Percentiles rank a stretch among this genome's conserved stretches.
These are phyloP conservation scores for Lasioglossum leucozonium DNA, from an alignment of 2,888 invertebrate species.

Conservation along the genomic window DNA sequence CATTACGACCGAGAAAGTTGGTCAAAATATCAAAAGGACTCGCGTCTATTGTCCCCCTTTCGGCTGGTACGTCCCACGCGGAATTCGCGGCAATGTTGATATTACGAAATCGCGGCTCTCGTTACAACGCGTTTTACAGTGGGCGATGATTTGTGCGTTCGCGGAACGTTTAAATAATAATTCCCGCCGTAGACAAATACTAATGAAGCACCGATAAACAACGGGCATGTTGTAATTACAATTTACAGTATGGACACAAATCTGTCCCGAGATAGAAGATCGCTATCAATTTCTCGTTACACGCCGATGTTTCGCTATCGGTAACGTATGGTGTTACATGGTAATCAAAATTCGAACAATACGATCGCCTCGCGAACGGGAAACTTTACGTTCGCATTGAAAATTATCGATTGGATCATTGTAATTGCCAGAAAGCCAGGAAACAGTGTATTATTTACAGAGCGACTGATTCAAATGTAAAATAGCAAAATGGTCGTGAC, in stretches of 20 bases:
- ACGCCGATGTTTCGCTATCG: neutral
- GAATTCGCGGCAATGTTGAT: neutral
- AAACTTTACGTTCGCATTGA: neutral
- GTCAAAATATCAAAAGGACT: neutral
- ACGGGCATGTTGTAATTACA: slow-evolving; percentile 19
- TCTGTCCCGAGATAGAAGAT: neutral
- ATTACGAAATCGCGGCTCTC: neutral
- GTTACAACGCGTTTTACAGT: neutral
- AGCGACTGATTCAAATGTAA: neutral
- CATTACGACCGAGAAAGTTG: neutral
- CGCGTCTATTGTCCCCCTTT: too few relatives aligned
- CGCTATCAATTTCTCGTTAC: slow-evolving; percentile 38
- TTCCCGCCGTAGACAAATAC: slow-evolving; percentile 16
- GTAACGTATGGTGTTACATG: neutral
- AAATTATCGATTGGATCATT: neutral
- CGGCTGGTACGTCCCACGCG: neutral
- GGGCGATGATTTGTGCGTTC: slow-evolving; percentile 21
- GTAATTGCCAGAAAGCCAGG: neutral
- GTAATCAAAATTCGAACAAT: slow-evolving; percentile 6
- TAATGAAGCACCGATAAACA: slow-evolving; percentile 27
- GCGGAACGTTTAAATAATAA: slow-evolving; percentile 8
- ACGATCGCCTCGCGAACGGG: neutral
- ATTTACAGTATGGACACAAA: slow-evolving; percentile 15
- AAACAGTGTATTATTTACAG: neutral
- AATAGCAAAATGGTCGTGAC: too few relatives aligned